Conservation (phyloP, 1,140 invertebrate genomes). For the Galendromus occidentalis region DNA sequence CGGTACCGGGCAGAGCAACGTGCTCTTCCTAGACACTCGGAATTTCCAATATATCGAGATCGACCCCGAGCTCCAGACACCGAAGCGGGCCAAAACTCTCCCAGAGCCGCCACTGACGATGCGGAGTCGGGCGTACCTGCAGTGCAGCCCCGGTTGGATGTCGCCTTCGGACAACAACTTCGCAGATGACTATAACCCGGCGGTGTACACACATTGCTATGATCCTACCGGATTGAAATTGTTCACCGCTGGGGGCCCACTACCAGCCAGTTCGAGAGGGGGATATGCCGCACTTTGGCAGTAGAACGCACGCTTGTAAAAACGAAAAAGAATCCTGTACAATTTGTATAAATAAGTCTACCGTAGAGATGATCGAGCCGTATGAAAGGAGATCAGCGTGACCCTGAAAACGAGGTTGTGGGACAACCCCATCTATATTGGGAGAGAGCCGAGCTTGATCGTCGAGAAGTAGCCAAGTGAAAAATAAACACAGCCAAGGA, state of each 20-base stretch:
- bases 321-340: no score
- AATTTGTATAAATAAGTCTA: no score
- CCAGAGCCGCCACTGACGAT: background rate
- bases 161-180: background rate
- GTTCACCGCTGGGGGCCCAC: constrained; percentile 79
- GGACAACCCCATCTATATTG: no score
- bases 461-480: no score
- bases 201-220: constrained; percentile 89
- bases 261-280: constrained; percentile 67
- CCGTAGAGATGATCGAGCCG: no score
- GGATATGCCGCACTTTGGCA: constrained; percentile 56
- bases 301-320: constrained; percentile 21
- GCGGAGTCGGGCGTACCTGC: background rate
- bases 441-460: no score
- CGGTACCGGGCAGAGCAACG: constrained; percentile 68
- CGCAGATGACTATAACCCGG: constrained; percentile 52
- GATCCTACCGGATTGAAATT: constrained; percentile 69
- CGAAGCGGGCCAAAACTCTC: constrained; percentile 50
- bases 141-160: constrained; percentile 10
- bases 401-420: no score
- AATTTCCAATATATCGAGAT: constrained; percentile 73
- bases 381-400: no score
- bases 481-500: no score
- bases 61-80: constrained; percentile 20
- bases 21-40: constrained; percentile 81